Base-by-base conservation (phyloP, 1,140 invertebrate species). In the Teleopsis dalmanni region DNA sequence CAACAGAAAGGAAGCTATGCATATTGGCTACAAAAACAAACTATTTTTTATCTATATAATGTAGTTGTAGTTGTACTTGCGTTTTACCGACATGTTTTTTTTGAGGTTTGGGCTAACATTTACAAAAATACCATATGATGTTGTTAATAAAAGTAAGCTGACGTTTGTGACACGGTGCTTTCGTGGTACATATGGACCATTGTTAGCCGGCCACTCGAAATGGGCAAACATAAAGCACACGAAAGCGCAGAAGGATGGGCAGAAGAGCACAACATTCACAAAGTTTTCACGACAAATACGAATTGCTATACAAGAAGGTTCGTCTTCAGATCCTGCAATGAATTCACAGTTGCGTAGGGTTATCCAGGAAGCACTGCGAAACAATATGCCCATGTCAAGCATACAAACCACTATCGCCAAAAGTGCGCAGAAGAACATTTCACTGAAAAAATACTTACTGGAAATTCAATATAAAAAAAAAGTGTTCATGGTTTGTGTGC, bases 131-230 rank as follows among this genome's bases (percentile, higher is more conserved):
- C n/a, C n/a, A n/a, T n/a, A n/a, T n/a, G n/a, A n/a, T n/a, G n/a
- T n/a, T n/a, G n/a, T n/a, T n/a, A n/a, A n/a, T n/a, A n/a, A n/a
- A n/a, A n/a, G n/a, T n/a, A n/a, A n/a, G n/a, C n/a, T n/a, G n/a
- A n/a, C n/a, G n/a, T n/a, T n/a, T n/a, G n/a, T n/a, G n/a, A n/a
- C n/a, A n/a, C n/a, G n/a, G n/a, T n/a, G n/a, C n/a, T n/a, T n/a
- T n/a, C n/a, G n/a, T n/a, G n/a, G n/a, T n/a, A n/a, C n/a, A n/a
- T n/a, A n/a, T n/a, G n/a, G n/a, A n/a, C 23, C 45, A 11, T 19
- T 42, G 71, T 88, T 87, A 44, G 82, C 82, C 11, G 84, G 84
- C 0, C 84, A 87, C 59, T 81, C 78, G 21, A 87, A 87, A 71
- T 87, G 84, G 84, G 71, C 76, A 25, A 87, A 87, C 64, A 85